Conservation (phyloP, 2,888 invertebrate genomes). For the Clivina fossor region DNA sequence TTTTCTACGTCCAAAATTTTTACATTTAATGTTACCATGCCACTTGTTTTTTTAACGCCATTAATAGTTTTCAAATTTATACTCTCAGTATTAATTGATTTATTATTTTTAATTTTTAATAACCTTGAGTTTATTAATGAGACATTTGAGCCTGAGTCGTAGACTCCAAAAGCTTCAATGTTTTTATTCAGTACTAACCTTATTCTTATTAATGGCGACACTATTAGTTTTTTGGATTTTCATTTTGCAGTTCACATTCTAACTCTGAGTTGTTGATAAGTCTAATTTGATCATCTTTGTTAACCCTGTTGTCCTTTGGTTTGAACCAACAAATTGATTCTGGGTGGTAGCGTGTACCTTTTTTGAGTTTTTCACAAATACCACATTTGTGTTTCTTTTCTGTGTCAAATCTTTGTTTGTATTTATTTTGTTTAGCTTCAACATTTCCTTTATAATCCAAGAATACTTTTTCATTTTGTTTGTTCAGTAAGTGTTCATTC, state of each 20-base stretch:
- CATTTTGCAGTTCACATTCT: conserved; percentile 17
- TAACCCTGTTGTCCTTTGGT: conserved; percentile 4
- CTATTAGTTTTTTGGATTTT: conserved; percentile 32
- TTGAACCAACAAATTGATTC: conserved; percentile 24
- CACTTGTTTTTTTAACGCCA: background rate
- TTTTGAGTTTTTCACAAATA: conserved; percentile 17
- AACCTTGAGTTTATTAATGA: conserved; percentile 38
- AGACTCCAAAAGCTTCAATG: conserved; percentile 33
- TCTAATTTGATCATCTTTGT: conserved; percentile 10
- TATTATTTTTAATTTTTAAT: conserved; percentile 31
- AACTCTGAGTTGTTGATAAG: conserved; percentile 10
- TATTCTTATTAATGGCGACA: conserved; percentile 32
- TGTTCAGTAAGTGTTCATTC: background rate
- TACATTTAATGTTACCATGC: conserved; percentile 34
- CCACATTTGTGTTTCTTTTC: conserved; percentile 6
- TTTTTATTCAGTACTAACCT: conserved; percentile 29
- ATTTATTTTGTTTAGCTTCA: too few relatives aligned
- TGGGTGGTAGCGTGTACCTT: conserved; percentile 19
- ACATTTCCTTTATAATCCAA: background rate
- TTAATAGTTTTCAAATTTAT: background rate
- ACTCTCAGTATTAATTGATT: background rate
- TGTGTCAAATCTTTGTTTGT: background rate
- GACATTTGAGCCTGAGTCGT: conserved; percentile 38
- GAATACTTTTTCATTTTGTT: background rate
- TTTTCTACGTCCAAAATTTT: conserved; percentile 40